Evolutionary conservation across 2,888 invertebrate species (phyloP), one percentile per base, ranked within the genome.

Genomic region (Orthosia incerta): DNA sequence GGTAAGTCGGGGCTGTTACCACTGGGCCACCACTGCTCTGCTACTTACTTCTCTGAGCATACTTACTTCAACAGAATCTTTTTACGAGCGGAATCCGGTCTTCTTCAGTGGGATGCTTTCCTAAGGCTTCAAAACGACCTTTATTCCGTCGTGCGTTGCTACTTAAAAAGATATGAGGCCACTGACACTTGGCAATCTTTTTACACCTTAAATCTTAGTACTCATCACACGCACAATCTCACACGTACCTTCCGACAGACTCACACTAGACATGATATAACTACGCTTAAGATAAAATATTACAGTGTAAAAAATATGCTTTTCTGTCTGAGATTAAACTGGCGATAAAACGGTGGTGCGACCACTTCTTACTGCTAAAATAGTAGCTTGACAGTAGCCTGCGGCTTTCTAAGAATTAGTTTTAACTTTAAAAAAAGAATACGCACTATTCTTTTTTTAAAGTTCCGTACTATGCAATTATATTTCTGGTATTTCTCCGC

Each of bases 201-300:
- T 74, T 57, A 65, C 74, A 68, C 60, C 20, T 57, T 53, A 23
- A 51, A 16, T 20, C 48, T 79, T 76, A 60, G 48, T 56, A 85
- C 55, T 39, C 85, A 86, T 86, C 86, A 23, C 86, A 86, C 86
- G 86, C 85, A 79, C 59, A 68, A 86, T 86, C 86, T 85, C 75
- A 71, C 74, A 85, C 85, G 85, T 80, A 68, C 64, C 51, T 66
- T 50, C 76, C 56, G 48, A 62, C 76, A 86, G 86, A 86, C 86
- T 61, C 62, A 84, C 80, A 76, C 86, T 62, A 86, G 86, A 86
- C 86, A 68, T 63, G 31, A 73, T 45, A 75, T 63, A 68, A 75
- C 55, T 65, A 59, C 57, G 62, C 61, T 67, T 62, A 53, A 57
- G 61, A 78, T 71, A 80, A 85, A 82, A 76, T 61, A 75, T 75